These are phyloP conservation scores for Andrena minutula DNA, from an alignment of 2,888 invertebrate genomes.

Conservation along the genomic window DNA sequence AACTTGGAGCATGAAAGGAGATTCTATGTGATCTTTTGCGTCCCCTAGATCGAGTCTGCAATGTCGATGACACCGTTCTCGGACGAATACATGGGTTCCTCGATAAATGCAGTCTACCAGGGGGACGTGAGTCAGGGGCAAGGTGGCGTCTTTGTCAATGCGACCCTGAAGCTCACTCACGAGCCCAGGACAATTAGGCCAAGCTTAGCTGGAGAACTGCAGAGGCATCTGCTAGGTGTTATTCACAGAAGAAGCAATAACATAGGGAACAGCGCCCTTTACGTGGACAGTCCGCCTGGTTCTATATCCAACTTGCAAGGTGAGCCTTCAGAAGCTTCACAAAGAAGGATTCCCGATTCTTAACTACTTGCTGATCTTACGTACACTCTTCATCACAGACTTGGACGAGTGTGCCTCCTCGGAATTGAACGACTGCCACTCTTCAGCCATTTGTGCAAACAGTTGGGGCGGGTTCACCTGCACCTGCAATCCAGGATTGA, in stretches of 20 bases:
- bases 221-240: slow-evolving; percentile 93
- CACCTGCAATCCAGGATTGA: slow-evolving; percentile 90
- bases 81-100: slow-evolving; percentile 93
- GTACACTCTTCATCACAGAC: slow-evolving; percentile 86
- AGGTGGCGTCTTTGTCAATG: slow-evolving; percentile 93
- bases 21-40: neutral
- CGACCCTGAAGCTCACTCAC: slow-evolving; percentile 90
- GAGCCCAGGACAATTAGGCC: slow-evolving; percentile 87
- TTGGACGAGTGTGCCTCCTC: slow-evolving; percentile 94
- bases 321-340: slow-evolving; percentile 74
- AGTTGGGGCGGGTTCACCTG: slow-evolving; percentile 94
- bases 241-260: slow-evolving; percentile 94
- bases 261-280: slow-evolving; percentile 94
- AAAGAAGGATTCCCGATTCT: neutral
- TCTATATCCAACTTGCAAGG: slow-evolving; percentile 91
- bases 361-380: neutral
- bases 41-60: slow-evolving; percentile 92
- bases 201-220: slow-evolving; percentile 91
- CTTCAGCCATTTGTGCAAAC: slow-evolving; percentile 92
- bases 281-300: slow-evolving; percentile 93
- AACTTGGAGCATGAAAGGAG: neutral
- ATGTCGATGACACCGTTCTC: slow-evolving; percentile 97
- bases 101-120: slow-evolving; percentile 92
- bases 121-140: slow-evolving; percentile 89
- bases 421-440: slow-evolving; percentile 94